These are phyloP conservation scores for Hyphantria cunea DNA, from an alignment of 1,140 invertebrate genomes.

Conservation along the genomic window DNA sequence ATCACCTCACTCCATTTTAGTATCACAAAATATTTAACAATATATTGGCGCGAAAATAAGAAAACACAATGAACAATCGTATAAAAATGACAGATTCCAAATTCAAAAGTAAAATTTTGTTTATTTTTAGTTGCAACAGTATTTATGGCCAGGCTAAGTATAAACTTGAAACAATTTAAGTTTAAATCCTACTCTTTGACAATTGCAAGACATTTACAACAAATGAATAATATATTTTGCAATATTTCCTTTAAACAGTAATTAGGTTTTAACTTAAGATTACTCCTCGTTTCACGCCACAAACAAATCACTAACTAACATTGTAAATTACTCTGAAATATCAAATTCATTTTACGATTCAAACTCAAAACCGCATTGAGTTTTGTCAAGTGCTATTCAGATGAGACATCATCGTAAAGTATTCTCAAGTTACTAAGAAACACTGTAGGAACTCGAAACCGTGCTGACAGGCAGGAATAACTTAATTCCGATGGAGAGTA, in stretches of 20 bases:
- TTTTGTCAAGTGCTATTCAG: conserved; percentile 27
- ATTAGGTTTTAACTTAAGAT: conserved; percentile 9
- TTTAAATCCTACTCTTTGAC: too few relatives aligned
- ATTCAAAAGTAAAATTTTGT: too few relatives aligned
- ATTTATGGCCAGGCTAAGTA: too few relatives aligned
- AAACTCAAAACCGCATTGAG: conserved; percentile 17
- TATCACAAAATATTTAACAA: too few relatives aligned
- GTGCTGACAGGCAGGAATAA: conserved; percentile 55
- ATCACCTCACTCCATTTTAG: too few relatives aligned
- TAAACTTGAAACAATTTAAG: too few relatives aligned
- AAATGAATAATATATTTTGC: too few relatives aligned
- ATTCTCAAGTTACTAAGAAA: conserved; percentile 28
- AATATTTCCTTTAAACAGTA: neutral
- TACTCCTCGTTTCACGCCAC: conserved; percentile 2
- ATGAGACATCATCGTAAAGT: conserved; percentile 20
- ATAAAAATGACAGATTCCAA: too few relatives aligned
- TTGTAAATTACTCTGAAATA: conserved; percentile 22
- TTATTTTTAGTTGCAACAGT: too few relatives aligned
- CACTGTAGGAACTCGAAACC: conserved; percentile 39
- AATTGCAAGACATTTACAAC: too few relatives aligned
- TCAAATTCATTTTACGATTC: conserved; percentile 18
- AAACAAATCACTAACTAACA: conserved; percentile 11
- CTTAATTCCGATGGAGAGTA: conserved; percentile 61
- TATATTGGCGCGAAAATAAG: too few relatives aligned
- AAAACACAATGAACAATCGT: too few relatives aligned